Base-by-base conservation (phyloP, 92 coral and sea anemone genomes). In the Chrysogorgia sp. region DNA sequence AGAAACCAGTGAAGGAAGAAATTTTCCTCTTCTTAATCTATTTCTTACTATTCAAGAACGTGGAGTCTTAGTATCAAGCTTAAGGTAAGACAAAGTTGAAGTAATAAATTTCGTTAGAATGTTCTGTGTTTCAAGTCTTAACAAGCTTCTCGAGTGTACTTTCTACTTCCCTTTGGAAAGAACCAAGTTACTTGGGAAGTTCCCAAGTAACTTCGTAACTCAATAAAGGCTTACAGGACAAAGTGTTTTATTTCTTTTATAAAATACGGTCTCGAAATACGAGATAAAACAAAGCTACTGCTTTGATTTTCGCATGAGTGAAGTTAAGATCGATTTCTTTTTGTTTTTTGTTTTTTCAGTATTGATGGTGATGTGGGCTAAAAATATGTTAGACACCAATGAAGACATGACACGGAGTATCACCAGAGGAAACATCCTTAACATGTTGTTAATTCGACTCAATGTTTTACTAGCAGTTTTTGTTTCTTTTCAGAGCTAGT, bases 11-110 rank as follows among this genome's bases (percentile, higher is more conserved):
- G 43, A 37, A 37, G 43, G 24, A 20, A 56, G 0, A 12, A 56
- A 2, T 9, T 22, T 56, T 1, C 20, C 40, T n/a, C 28, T 66
- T 21, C 23, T 43, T 17, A 41, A 22, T 47, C 52, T 21, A 41
- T 68, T 1, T 14, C 28, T 33, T 6, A 41, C 4, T 9, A 24
- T 68, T 41, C n/a, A 68, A 47, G 75, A 17, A 68, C 72, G 72
- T 34, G 72, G 72, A 65, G 24, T 31, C 17, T 30, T 43, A 32
- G 34, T n/a, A 24, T 43, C 75, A 47, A 35, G 37, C 26, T 26
- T 37, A 68, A 68, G 75, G 75, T 68, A 10, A 15, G 55, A 34
- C 0, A 12, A 13, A 28, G 0, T 28, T 28, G 30, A 20, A 66
- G 40, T 34, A 63, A 37, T 37, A 37, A 37, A 37, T 37, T 5